Base-by-base conservation (phyloP, 2,113 vertebrate species). In the Sapajus apella region DNA sequence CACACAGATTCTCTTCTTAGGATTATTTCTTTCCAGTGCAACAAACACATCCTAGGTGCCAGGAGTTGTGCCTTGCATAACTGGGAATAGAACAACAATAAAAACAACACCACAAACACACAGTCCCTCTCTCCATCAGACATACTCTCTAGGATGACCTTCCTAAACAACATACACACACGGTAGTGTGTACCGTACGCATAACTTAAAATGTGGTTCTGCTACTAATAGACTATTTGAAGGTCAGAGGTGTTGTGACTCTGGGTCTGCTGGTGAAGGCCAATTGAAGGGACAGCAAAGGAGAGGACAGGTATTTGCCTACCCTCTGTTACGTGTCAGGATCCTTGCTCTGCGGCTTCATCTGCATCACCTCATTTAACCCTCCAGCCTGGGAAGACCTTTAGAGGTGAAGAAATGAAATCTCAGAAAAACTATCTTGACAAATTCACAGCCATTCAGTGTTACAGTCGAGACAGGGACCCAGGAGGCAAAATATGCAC, bases 181-280 rank as follows among this genome's bases (percentile, higher is more conserved):
- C 3, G 14, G 6, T 1, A 18, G 3, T 50, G 21, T 7, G n/a
- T 23, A 40, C 50, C 30, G 6, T 9, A 50, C 4, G 37, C 1
- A 84, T 55, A 21, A 6, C 10, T 76, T n/a, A 5, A 87, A 32
- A 66, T 73, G 45, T 8, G 21, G 30, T 37, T 58, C 43, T 47
- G 23, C 14, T 37, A 30, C 17, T 4, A 13, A 32, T 11, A 45
- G 37, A 35, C 43, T 30, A n/a, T 40, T 73, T 61, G 47, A 72
- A 35, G 45, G 16, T 55, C 45, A 75, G 55, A 85, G 43, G 12
- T 13, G 12, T 55, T 66, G 8, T n/a, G 2, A 50, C 14, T 40
- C 13, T 40, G n/a, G 13, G 30, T 66, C 30, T 95, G 18, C 5
- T 12, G 0, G 1, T 35, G 35, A 68, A 87, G 70, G 2, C 18